Evolutionary conservation across 2,797 vertebrate species (phyloP).

Genomic region (Tauraco hartlaubi): DNA sequence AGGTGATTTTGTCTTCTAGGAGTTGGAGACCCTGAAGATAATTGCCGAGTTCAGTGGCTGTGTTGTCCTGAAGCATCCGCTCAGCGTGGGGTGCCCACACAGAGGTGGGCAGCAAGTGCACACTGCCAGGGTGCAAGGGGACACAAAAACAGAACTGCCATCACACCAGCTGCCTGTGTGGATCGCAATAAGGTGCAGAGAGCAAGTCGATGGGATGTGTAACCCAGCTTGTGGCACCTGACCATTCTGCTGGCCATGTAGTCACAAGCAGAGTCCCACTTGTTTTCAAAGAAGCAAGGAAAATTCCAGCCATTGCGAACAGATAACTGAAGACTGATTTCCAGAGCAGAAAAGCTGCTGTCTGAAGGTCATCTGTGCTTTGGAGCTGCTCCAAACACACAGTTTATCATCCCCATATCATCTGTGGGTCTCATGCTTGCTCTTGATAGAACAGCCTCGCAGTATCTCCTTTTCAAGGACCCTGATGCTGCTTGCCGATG

Average conservation of each 20-base stretch:
- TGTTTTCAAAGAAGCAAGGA: not conserved
- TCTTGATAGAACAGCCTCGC: not conserved
- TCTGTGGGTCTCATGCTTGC: not conserved
- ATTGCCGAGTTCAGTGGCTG: fast-evolving
- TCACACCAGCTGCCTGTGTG: not conserved
- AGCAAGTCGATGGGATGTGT: not conserved
- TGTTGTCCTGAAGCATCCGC: not conserved
- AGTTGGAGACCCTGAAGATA: fast-evolving
- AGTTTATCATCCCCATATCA: not conserved
- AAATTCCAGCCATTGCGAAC: not conserved
- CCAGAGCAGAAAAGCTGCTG: not conserved
- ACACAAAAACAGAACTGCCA: not conserved
- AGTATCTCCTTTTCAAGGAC: not conserved
- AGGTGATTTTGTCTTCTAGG: not conserved
- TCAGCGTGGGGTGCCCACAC: not conserved
- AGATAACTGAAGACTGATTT: not conserved
- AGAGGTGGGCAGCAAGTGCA: not conserved
- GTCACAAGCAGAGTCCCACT: not conserved
- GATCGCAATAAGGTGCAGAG: not conserved
- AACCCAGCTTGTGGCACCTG: not conserved
- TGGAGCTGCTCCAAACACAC: not conserved
- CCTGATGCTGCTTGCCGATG: fast-evolving
- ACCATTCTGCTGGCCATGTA: fast-evolving
- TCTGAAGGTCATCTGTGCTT: not conserved
- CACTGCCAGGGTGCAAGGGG: not conserved